Evolutionary conservation across 1,140 invertebrate genomes (phyloP).

Genomic region (Caerostris darwini): DNA sequence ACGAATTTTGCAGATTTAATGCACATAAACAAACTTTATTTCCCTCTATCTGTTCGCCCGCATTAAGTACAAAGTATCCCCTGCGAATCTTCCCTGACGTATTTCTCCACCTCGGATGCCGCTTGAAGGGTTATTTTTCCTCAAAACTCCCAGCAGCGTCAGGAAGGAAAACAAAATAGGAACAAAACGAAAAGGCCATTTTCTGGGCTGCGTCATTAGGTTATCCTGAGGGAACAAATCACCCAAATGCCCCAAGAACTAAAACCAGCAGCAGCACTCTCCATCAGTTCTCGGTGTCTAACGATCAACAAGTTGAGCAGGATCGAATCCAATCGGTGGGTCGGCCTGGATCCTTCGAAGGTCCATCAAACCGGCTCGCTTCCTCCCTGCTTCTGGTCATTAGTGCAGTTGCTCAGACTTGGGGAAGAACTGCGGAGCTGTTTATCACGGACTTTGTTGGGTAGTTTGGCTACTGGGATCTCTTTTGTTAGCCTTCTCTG

Average conservation of each 20-base stretch:
- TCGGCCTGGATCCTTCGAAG: conserved; percentile 43
- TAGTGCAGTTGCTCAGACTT: conserved; percentile 16
- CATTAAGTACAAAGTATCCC: too few species aligned
- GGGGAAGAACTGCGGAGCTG: conserved; percentile 44
- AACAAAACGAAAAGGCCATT: conserved; percentile 52
- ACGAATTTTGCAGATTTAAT: too few species aligned
- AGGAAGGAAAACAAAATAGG: not conserved
- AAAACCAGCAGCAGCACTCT: conserved; percentile 30
- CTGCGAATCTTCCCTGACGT: not conserved
- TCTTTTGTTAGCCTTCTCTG: not conserved
- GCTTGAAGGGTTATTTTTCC: not conserved
- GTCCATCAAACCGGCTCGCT: conserved; percentile 33
- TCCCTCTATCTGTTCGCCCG: too few species aligned
- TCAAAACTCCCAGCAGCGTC: not conserved
- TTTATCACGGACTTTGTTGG: conserved; percentile 61
- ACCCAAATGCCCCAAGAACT: conserved; percentile 37
- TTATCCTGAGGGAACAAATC: conserved; percentile 49
- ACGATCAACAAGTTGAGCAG: conserved; percentile 65
- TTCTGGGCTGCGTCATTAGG: conserved; percentile 58
- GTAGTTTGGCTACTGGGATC: conserved; percentile 35
- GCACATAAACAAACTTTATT: too few species aligned
- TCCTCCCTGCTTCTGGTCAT: conserved; percentile 30
- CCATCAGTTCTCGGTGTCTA: conserved; percentile 44
- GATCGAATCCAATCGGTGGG: conserved; percentile 62
- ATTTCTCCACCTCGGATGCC: not conserved